phyloP scores from a whole-genome alignment of 2,888 invertebrate genomes.

The Eurytoma adleriae region DNA sequence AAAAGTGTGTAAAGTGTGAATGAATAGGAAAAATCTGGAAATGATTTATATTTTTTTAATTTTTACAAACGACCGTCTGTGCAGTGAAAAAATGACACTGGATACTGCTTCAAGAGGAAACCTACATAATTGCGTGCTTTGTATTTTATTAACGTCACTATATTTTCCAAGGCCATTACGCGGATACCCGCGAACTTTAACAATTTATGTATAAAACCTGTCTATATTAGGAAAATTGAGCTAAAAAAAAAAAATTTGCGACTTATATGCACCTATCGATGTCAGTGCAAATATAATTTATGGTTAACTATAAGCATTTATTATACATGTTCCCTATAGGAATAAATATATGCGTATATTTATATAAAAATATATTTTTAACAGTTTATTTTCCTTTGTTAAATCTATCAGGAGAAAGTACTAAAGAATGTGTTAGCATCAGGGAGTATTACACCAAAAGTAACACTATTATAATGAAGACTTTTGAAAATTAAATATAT shows the following conservation, averaged over 20 bases:
- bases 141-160: conserved; percentile 36
- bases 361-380: conserved; percentile 32
- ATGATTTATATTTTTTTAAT: conserved; percentile 14
- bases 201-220: conserved; percentile 21
- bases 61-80: conserved; percentile 21
- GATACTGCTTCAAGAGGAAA: not conserved
- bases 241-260: conserved; percentile 26
- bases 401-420: not conserved
- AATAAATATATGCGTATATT: conserved; percentile 44
- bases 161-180: conserved; percentile 32
- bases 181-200: conserved; percentile 5
- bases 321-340: conserved; percentile 40
- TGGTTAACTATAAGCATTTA: conserved; percentile 36
- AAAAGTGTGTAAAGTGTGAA: not conserved
- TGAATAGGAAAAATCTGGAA: conserved; percentile 4
- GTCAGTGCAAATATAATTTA: conserved; percentile 42
- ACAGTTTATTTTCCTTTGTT: not conserved
- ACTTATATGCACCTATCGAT: conserved; percentile 38
- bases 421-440: too few relatives aligned
- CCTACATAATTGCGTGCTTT: conserved; percentile 11
- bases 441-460: not conserved
- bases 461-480: not conserved
- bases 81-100: not conserved
- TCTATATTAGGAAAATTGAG: conserved; percentile 15
- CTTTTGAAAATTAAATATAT: not conserved